phyloP scores from a whole-genome alignment of 2,113 vertebrate genomes.

The Cettia cetti region DNA sequence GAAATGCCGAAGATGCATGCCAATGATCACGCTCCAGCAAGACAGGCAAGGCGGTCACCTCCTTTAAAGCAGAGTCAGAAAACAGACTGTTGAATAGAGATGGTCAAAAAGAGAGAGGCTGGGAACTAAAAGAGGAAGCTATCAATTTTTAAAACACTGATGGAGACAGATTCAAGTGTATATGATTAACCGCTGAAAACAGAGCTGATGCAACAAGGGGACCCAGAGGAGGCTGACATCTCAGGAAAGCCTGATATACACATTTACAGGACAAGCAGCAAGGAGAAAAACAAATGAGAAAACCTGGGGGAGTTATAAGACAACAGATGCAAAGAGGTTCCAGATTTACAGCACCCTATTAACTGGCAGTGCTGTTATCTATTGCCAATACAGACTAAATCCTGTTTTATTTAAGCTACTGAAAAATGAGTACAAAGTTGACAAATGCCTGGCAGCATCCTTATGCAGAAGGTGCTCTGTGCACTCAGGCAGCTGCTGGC shows the following conservation, averaged over 20 bases:
- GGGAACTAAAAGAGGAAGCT: not conserved
- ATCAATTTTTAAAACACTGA: not conserved
- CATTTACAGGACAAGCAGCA: not conserved
- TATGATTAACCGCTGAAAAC: not conserved
- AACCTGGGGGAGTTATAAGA: not conserved
- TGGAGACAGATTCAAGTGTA: not conserved
- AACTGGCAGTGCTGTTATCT: not conserved
- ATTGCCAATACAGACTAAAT: not conserved
- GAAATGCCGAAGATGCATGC: not conserved
- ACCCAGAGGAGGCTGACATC: not conserved
- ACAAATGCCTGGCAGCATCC: not conserved
- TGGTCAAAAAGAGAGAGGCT: not conserved
- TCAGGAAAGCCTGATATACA: not conserved
- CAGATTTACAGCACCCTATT: not conserved
- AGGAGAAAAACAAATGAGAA: not conserved
- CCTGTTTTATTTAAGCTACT: slow-evolving; percentile 13
- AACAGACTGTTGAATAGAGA: not conserved
- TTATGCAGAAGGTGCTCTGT: not conserved
- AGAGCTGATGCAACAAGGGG: not conserved
- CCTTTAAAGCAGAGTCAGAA: not conserved
- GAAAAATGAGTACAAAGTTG: not conserved
- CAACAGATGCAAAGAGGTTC: not conserved
- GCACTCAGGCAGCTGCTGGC: not conserved
- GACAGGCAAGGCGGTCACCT: not conserved
- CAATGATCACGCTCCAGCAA: not conserved